Evolutionary conservation across 2,113 vertebrate species (phyloP).

Genomic region (Theropithecus gelada): DNA sequence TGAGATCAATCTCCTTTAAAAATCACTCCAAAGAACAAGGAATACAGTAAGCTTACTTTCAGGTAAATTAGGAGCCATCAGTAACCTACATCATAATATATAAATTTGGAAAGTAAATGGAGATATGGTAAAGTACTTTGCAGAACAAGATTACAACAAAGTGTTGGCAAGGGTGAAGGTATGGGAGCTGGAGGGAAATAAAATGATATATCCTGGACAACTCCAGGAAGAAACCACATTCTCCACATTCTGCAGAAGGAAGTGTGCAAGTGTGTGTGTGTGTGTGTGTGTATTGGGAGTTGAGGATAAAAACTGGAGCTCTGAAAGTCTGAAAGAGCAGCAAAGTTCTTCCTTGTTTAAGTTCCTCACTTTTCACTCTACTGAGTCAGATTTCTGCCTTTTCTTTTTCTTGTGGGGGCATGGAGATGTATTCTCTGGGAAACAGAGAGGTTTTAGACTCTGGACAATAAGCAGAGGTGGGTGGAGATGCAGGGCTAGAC

Average conservation of each 20-base stretch:
- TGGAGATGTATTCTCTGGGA: background rate
- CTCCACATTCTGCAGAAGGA: background rate
- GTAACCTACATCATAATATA: background rate
- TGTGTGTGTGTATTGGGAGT: background rate
- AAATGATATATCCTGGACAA: background rate
- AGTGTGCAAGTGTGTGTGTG: background rate
- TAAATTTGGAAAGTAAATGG: background rate
- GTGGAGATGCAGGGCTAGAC: background rate
- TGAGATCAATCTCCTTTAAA: background rate
- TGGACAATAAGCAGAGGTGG: background rate
- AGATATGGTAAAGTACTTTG: background rate
- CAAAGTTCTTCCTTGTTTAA: background rate
- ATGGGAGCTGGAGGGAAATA: background rate
- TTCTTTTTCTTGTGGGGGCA: background rate
- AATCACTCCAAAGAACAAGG: background rate
- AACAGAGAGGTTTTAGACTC: background rate
- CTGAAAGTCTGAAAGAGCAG: background rate
- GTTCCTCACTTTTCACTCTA: background rate
- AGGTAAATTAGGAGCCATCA: background rate
- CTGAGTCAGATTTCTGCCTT: background rate
- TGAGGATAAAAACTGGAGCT: background rate
- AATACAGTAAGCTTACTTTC: background rate
- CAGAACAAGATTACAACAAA: background rate
- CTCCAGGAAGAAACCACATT: background rate
- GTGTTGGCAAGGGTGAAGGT: background rate